Conservation (phyloP, 2,113 vertebrate species). For the Acanthochromis polyacanthus region DNA sequence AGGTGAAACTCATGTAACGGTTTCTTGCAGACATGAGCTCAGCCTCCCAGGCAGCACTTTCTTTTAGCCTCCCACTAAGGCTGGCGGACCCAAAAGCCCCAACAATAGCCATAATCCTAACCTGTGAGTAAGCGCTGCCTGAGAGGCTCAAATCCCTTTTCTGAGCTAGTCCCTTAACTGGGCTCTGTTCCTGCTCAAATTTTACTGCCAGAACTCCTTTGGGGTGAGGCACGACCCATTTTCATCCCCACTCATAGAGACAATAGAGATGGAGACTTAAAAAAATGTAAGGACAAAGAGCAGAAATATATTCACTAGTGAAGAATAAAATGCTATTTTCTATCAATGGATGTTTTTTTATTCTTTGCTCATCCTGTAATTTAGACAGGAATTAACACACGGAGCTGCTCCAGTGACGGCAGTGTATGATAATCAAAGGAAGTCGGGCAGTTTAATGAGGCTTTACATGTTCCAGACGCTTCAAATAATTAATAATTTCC, state of each 20-base stretch:
- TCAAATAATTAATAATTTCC: slow-evolving; percentile 11
- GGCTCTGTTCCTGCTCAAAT: slow-evolving; percentile 48
- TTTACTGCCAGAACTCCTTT: slow-evolving; percentile 40
- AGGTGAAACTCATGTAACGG: slow-evolving; percentile 20
- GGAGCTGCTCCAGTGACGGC: background rate
- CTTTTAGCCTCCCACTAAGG: slow-evolving; percentile 38
- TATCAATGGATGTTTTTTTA: background rate
- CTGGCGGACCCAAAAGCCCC: slow-evolving; percentile 45
- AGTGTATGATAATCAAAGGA: slow-evolving; percentile 3
- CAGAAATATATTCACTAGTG: background rate
- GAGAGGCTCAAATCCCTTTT: slow-evolving; percentile 62
- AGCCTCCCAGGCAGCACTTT: slow-evolving; percentile 33
- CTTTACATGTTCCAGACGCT: slow-evolving; percentile 19
- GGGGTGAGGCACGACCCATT: slow-evolving; percentile 57
- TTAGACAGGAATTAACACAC: slow-evolving; percentile 1
- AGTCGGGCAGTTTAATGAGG: slow-evolving; percentile 22
- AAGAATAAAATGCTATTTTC: slow-evolving; percentile 1
- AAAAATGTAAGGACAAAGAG: slow-evolving; percentile 9
- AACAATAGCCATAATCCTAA: slow-evolving; percentile 62
- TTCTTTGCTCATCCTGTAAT: background rate
- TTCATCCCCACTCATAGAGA: slow-evolving; percentile 17
- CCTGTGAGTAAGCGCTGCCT: slow-evolving; percentile 61
- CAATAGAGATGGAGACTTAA: slow-evolving; percentile 18
- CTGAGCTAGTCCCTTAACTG: slow-evolving; percentile 57
- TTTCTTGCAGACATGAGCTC: slow-evolving; percentile 21